Conservation (phyloP, 2,888 invertebrate species). For the Sycophila texana region DNA sequence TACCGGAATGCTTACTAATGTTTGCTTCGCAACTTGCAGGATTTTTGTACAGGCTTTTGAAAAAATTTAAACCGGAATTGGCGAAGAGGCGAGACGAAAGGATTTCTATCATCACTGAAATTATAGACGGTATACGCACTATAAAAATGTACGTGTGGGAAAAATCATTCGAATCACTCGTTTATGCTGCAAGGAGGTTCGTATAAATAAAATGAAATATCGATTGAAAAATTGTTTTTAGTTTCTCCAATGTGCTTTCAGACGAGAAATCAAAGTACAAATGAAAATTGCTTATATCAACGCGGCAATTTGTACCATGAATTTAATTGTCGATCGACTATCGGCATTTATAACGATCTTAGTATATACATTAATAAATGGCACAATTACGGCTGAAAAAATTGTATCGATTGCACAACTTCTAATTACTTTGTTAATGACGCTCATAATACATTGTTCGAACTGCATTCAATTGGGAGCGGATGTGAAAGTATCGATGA, state of each 20-base stretch:
- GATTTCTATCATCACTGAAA: constrained; percentile 92
- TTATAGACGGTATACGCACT: constrained; percentile 89
- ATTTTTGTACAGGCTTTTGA: neutral
- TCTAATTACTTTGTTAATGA: no score
- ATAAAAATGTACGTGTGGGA: constrained; percentile 96
- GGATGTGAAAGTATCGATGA: constrained; percentile 81
- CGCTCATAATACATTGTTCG: no score
- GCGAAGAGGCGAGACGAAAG: constrained; percentile 89
- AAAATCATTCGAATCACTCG: constrained; percentile 81
- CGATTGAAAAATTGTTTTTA: no score
- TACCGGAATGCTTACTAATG: neutral
- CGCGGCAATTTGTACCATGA: no score
- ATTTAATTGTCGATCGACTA: no score
- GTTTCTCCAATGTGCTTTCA: no score
- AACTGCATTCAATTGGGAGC: constrained; percentile 74
- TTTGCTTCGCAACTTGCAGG: neutral
- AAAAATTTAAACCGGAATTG: constrained; percentile 80
- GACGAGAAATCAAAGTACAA: no score
- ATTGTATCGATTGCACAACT: no score
- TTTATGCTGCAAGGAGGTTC: constrained; percentile 82
- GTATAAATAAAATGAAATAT: constrained; percentile 46
- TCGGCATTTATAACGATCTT: no score
- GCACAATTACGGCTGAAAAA: no score
- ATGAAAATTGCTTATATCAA: no score
- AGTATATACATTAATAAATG: no score